These are phyloP conservation scores for Phalanger gymnotis DNA, from an alignment of 2,797 vertebrate genomes.

Conservation along the genomic window DNA sequence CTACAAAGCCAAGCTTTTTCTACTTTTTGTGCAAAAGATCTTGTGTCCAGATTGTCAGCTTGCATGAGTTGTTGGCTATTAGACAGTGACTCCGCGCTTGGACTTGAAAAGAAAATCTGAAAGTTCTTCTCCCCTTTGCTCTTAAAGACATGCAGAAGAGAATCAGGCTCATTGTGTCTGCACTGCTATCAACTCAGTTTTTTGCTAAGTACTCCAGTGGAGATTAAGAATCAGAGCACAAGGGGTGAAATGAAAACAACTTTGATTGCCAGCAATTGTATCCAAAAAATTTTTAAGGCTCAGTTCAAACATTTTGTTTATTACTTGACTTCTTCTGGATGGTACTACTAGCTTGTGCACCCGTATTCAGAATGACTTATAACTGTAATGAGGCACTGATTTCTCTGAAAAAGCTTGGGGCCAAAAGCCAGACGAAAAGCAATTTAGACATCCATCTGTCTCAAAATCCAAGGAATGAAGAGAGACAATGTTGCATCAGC, in stretches of 20 bases:
- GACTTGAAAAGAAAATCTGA: conserved; percentile 34
- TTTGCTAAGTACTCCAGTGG: conserved; percentile 53
- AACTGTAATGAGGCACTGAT: conserved; percentile 63
- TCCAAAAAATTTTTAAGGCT: conserved; percentile 60
- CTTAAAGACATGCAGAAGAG: conserved; percentile 37
- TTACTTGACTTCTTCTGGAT: conserved; percentile 46
- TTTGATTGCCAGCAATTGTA: conserved; percentile 70
- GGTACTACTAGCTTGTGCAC: conserved; percentile 33
- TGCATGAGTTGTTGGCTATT: background rate
- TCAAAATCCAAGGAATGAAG: conserved; percentile 65
- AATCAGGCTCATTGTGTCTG: conserved; percentile 42
- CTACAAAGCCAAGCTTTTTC: background rate
- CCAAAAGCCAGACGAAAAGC: conserved; percentile 60
- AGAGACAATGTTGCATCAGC: conserved; percentile 45
- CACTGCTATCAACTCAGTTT: conserved; percentile 45
- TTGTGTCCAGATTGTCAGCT: background rate
- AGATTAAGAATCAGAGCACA: conserved; percentile 59
- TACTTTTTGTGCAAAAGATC: background rate
- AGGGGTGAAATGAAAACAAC: conserved; percentile 65
- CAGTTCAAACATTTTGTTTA: conserved; percentile 53
- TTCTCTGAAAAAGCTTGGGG: conserved; percentile 65
- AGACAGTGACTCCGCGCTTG: conserved; percentile 46
- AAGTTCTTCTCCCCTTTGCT: conserved; percentile 15
- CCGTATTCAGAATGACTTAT: conserved; percentile 46
- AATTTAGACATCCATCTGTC: conserved; percentile 53